Base-by-base conservation (phyloP, 1,140 invertebrate species). In the Zaprionus ghesquierei region DNA sequence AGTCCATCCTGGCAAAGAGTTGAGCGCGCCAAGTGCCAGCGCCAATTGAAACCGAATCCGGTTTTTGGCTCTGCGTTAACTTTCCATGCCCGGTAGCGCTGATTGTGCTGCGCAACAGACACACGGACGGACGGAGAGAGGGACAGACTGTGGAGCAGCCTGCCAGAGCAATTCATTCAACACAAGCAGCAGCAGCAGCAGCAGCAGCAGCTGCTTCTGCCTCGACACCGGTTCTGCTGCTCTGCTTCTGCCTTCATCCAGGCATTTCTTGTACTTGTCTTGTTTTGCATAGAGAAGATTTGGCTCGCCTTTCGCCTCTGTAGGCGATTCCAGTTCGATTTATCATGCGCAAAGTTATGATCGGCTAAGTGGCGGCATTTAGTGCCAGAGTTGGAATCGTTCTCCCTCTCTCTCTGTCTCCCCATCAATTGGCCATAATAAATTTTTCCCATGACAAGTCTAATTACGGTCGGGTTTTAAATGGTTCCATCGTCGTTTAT, bases 21-120 rank as follows among this genome's bases (percentile, higher is more conserved):
- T 82, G 66, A 79, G 60, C 64, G 78, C 74, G 73, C 66, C 55
- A 76, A 75, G 64, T 77, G 74, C 69, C 68, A 77, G 69, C 60
- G 49, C 51, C 68, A 75, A 59, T 81, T 85, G 82, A 75, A 87
- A 87, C 82, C 79, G 61, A 87, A 86, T 77, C 82, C 82, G 82
- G 82, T 86, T 86, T 76, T 72, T 74, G 61, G 66, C 51, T 62
- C 33, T 71, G 75, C 81, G 75, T 81, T 79, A 79, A 82, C 82
- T 86, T 87, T 87, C 68, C 64, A 79, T 86, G 82, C 82, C 82
- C 82, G 79, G 82, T 86, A 86, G 82, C 82, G 68, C 75, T 86
- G 82, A 86, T 86, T 86, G 79, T 75, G 18, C 41, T 41, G 35
- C 64, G 75, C 72, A 82, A 75, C 82, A 75, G 74, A 65, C 62